A percentile compares a stretch with the other conserved stretches of the same genome.
These are phyloP conservation scores for Ginglymostoma cirratum DNA, from an alignment of 2,113 vertebrate genomes.

Conservation along the genomic window DNA sequence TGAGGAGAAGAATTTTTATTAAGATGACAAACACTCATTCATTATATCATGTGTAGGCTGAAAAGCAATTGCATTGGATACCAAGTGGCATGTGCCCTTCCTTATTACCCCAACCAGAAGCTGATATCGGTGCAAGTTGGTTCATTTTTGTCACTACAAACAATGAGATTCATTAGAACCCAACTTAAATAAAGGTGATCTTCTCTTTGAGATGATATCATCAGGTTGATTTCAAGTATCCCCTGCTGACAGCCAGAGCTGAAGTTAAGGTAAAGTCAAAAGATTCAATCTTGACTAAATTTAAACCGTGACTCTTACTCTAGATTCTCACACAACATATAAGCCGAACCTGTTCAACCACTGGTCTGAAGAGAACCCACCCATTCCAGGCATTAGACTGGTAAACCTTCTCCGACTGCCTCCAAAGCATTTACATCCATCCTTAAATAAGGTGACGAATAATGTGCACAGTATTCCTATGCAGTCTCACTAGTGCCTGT, in stretches of 20 bases:
- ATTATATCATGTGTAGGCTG: neutral
- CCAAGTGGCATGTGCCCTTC: neutral
- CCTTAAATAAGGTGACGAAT: too few species aligned
- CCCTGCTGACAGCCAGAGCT: neutral
- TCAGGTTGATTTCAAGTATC: neutral
- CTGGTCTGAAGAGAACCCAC: too few species aligned
- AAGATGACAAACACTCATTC: neutral
- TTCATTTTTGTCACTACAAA: neutral
- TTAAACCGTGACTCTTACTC: too few species aligned
- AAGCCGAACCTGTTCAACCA: too few species aligned
- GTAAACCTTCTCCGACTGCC: too few species aligned
- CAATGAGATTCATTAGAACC: neutral
- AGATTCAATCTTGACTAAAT: neutral
- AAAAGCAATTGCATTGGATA: neutral
- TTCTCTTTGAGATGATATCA: neutral
- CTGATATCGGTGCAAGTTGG: neutral
- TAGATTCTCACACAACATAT: too few species aligned
- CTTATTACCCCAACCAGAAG: neutral
- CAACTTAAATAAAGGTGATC: neutral
- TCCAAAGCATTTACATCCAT: too few species aligned
- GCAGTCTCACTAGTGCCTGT: too few species aligned
- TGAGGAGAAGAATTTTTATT: neutral
- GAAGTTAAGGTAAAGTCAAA: neutral
- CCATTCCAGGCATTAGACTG: too few species aligned
- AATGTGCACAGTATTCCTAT: too few species aligned